These are phyloP conservation scores for Sycophila texana DNA, from an alignment of 2,888 invertebrate species.

Conservation along the genomic window DNA sequence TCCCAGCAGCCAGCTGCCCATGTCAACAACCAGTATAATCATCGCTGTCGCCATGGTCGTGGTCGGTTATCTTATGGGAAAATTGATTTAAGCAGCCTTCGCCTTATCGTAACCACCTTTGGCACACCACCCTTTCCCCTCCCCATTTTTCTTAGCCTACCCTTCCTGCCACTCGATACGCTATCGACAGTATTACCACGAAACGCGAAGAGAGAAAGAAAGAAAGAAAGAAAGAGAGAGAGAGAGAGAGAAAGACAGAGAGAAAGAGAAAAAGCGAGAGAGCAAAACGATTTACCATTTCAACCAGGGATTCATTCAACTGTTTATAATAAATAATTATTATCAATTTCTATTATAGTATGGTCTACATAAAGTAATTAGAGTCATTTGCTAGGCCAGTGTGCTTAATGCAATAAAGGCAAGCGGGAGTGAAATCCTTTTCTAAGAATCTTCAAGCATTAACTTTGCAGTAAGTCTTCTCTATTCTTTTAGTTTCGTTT, in stretches of 20 bases:
- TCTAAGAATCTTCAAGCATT: conserved; percentile 57
- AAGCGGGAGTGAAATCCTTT: conserved; percentile 61
- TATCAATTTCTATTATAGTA: conserved; percentile 65
- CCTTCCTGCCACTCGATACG: conserved; percentile 61
- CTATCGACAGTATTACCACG: conserved; percentile 50
- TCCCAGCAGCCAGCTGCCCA: conserved; percentile 60
- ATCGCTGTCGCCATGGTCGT: conserved; percentile 70
- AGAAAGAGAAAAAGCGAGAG: background rate
- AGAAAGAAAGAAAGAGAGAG: conserved; percentile 34
- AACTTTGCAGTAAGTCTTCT: conserved; percentile 31
- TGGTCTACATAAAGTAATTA: conserved; percentile 64
- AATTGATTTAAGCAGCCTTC: conserved; percentile 72
- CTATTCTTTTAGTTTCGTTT: conserved; percentile 16
- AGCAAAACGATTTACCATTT: conserved; percentile 60
- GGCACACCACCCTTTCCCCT: conserved; percentile 67
- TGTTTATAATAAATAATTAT: conserved; percentile 65
- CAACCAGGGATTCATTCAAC: conserved; percentile 61
- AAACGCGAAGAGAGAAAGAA: conserved; percentile 47
- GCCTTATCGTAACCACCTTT: conserved; percentile 65
- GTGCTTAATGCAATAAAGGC: conserved; percentile 63
- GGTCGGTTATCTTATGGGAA: conserved; percentile 72
- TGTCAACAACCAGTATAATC: conserved; percentile 64
- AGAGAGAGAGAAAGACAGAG: conserved; percentile 12
- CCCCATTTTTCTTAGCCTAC: conserved; percentile 68
- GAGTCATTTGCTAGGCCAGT: conserved; percentile 64